Conservation (phyloP, 2,113 vertebrate genomes). For the Butastur rufipennis region DNA sequence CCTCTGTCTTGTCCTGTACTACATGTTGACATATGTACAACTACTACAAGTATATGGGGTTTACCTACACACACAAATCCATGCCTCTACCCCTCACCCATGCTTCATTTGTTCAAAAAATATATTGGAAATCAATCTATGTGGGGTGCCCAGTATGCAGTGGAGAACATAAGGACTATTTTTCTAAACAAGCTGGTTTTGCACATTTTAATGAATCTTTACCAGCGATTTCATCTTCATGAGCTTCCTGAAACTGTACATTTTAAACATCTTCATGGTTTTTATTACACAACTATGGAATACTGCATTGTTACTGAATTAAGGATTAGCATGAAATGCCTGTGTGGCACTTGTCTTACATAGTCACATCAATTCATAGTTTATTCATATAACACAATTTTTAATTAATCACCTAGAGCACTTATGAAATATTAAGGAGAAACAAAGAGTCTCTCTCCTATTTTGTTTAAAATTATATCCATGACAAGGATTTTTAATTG, state of each 20-base stretch:
- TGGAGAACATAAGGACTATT: not conserved
- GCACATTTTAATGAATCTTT: not conserved
- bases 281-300: not conserved
- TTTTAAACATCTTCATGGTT: not conserved
- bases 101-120: not conserved
- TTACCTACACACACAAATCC: not conserved
- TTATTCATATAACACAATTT: slow-evolving; percentile 48
- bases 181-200: not conserved
- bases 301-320: not conserved
- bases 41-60: not conserved
- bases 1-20: not conserved
- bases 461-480: slow-evolving; percentile 41
- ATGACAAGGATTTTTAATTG: slow-evolving; percentile 26
- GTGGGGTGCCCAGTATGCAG: not conserved
- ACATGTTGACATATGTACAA: not conserved
- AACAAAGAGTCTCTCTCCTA: not conserved
- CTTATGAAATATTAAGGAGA: not conserved
- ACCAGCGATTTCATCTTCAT: not conserved
- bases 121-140: not conserved
- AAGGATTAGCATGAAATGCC: not conserved
- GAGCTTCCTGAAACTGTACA: not conserved
- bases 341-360: not conserved
- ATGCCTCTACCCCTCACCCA: not conserved
- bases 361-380: not conserved
- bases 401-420: slow-evolving; percentile 23